Conservation (phyloP, 2,113 vertebrate genomes). For the Murina feae region DNA sequence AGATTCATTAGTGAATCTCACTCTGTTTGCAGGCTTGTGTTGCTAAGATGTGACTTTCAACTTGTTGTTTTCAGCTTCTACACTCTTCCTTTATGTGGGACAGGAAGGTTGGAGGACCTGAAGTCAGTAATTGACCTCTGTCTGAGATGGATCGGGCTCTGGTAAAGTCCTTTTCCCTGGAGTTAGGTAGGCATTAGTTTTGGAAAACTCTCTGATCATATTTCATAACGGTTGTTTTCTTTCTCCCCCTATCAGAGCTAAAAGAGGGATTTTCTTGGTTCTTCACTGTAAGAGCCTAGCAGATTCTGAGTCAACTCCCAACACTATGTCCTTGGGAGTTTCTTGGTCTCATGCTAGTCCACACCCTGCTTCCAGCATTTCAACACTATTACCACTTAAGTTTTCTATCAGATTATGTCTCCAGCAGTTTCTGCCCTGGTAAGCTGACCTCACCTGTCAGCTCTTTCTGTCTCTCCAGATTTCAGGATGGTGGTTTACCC, state of each 20-base stretch:
- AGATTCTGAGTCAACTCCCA: rapidly evolving
- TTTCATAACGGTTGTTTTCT: neutral
- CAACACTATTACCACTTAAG: no score
- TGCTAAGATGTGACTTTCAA: neutral
- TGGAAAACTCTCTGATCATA: neutral
- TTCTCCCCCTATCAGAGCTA: neutral
- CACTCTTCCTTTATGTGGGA: neutral
- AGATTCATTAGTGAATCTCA: neutral
- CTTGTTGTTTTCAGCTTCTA: neutral
- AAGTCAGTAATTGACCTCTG: no score
- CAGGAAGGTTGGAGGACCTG: neutral
- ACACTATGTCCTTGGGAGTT: neutral
- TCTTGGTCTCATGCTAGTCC: no score
- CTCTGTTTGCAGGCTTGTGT: neutral
- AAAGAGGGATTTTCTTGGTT: neutral
- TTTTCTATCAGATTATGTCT: no score
- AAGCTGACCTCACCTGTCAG: neutral
- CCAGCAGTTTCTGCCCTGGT: neutral
- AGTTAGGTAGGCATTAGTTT: neutral
- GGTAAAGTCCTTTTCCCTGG: neutral
- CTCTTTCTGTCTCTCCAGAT: neutral
- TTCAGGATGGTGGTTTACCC: rapidly evolving
- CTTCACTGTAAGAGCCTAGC: neutral
- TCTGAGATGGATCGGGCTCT: rapidly evolving
- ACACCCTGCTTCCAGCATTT: neutral